phyloP scores from a whole-genome alignment of 2,888 invertebrate species.

The Ferrisia virgata region DNA sequence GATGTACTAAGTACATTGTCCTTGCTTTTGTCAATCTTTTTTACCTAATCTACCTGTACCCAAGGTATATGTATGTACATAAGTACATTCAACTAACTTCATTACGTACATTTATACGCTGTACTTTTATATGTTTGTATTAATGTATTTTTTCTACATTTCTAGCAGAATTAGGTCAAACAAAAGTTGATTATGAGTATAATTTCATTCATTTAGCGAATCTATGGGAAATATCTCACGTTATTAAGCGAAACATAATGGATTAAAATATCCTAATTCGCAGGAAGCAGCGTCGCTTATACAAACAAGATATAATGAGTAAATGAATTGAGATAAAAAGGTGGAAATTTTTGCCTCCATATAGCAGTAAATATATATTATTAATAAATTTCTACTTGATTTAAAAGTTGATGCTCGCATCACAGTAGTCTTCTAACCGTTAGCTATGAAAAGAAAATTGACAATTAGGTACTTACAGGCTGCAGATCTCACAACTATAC shows the following conservation, averaged over 20 bases:
- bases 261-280: background rate
- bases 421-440: background rate
- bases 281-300: background rate
- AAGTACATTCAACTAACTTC: no score
- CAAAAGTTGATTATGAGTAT: background rate
- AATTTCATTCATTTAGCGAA: background rate
- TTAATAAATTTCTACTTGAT: constrained; percentile 18
- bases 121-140: no score
- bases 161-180: background rate
- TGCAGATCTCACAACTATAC: no score
- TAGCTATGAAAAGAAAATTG: background rate
- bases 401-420: background rate
- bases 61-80: no score
- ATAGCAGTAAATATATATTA: background rate
- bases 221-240: constrained; percentile 8
- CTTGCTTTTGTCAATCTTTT: no score
- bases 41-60: no score
- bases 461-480: background rate
- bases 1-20: no score
- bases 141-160: background rate
- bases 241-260: background rate
- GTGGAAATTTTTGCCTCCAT: background rate
- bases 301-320: background rate
- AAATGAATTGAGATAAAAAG: background rate
- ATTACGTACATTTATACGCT: no score